Evolutionary conservation across 2,113 vertebrate species (phyloP).

Genomic region (Syngnathoides biaculeatus): DNA sequence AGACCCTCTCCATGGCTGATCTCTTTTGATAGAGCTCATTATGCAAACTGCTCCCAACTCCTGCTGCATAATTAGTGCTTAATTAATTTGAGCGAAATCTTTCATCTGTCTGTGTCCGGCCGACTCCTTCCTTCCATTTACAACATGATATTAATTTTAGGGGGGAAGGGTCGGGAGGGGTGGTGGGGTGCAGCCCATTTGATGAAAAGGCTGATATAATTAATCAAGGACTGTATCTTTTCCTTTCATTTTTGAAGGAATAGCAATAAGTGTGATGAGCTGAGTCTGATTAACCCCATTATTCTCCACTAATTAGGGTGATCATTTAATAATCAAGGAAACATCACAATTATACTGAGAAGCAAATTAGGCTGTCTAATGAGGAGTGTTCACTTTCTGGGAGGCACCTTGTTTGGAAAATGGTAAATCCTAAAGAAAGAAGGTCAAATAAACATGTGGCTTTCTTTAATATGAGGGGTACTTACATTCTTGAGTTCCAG

Average conservation of each 20-base stretch:
- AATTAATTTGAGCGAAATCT: constrained; percentile 91
- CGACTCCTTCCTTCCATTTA: constrained; percentile 92
- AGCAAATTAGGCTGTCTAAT: constrained; percentile 74
- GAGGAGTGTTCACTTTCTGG: constrained; percentile 68
- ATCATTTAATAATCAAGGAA: constrained; percentile 93
- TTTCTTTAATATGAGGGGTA: constrained; percentile 30
- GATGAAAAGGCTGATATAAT: constrained; percentile 87
- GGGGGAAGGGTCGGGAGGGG: constrained; percentile 66
- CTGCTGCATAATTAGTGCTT: constrained; percentile 82
- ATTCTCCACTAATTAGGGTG: constrained; percentile 87
- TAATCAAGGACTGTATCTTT: constrained; percentile 88
- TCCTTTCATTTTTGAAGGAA: constrained; percentile 79
- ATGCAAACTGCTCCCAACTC: constrained; percentile 83
- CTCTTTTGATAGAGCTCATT: constrained; percentile 81
- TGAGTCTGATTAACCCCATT: constrained; percentile 86
- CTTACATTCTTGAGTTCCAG: constrained; percentile 20
- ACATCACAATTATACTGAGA: constrained; percentile 76
- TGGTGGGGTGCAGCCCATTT: constrained; percentile 59
- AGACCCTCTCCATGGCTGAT: constrained; percentile 64
- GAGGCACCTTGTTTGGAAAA: constrained; percentile 74
- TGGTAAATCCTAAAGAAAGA: constrained; percentile 63
- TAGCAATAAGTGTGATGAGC: constrained; percentile 86
- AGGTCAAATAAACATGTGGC: constrained; percentile 51
- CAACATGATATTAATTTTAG: constrained; percentile 88
- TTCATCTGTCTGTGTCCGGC: constrained; percentile 87